Evolutionary conservation across 2,888 invertebrate species (phyloP).

Genomic region (Calliphora vomitoria): DNA sequence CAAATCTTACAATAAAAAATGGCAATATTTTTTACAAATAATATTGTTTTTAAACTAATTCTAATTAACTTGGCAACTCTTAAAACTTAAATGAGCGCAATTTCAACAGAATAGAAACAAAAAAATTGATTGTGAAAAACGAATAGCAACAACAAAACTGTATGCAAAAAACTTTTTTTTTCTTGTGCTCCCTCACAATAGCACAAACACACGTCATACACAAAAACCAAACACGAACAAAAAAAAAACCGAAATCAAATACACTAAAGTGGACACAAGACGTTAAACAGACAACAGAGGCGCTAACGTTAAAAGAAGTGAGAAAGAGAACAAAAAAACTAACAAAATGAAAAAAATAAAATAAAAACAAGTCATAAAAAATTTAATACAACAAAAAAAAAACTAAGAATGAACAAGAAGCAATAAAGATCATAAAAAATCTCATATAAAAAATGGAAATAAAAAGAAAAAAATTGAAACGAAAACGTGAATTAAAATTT

Average conservation of each 20-base stretch:
- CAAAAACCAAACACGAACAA: constrained; percentile 61
- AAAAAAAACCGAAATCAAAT: constrained; percentile 73
- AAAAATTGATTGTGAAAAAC: constrained; percentile 64
- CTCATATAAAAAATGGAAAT: constrained; percentile 51
- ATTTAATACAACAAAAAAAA: constrained; percentile 44
- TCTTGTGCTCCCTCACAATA: constrained; percentile 61
- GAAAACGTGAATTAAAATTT: constrained; percentile 76
- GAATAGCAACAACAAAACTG: constrained; percentile 60
- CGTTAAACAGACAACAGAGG: constrained; percentile 65
- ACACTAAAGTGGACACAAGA: constrained; percentile 60
- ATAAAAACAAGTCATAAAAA: constrained; percentile 73
- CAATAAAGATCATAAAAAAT: constrained; percentile 76
- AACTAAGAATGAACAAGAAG: constrained; percentile 65
- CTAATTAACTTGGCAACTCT: constrained; percentile 53
- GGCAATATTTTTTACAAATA: no score
- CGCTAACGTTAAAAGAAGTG: constrained; percentile 66
- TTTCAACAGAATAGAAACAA: constrained; percentile 61
- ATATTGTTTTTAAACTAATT: no score
- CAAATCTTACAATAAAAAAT: no score
- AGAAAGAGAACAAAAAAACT: constrained; percentile 51
- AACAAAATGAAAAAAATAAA: constrained; percentile 36
- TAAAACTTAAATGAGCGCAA: constrained; percentile 65
- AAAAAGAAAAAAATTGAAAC: constrained; percentile 69
- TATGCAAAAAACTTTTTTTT: constrained; percentile 58
- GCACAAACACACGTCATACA: constrained; percentile 38